Evolutionary conservation across 2,113 vertebrate genomes (phyloP), one percentile per base, ranked within the genome.

Genomic region (cattle (Bos taurus)): DNA sequence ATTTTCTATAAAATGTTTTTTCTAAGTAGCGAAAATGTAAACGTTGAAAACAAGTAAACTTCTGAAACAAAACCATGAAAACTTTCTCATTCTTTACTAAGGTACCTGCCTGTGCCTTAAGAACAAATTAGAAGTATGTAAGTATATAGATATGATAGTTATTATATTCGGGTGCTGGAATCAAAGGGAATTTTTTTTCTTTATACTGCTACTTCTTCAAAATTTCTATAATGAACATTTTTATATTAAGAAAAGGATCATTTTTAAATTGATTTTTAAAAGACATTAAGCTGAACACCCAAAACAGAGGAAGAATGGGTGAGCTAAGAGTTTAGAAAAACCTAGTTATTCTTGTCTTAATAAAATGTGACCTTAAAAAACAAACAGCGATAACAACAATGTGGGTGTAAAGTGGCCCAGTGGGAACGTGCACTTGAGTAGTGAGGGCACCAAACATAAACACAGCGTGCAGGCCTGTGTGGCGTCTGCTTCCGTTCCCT

Each of bases 191-290:
- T 50, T 12, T 84, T 59, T 90, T 96, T 40, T 77, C 17, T 87
- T 89, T 80, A 82, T 43, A 30, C 3, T 88, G 36, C 43, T 92
- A 10, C n/a, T 40, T 25, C 78, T 52, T 43, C 52, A 77, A 64
- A 81, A 43, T 48, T 62, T 82, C 40, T n/a, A 71, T 40, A 77
- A 87, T 64, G 21, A 89, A n/a, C 23, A 88, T 52, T 96, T 92
- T 83, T 54, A 26, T 30, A 78, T 40, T 40, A 40, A 94, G 13
- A 95, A 88, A 80, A 71, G 50, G 23, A 88, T 86, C 50, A 36
- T 83, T 56, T 95, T 88, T 30, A 84, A 90, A 36, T 56, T 86
- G 89, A 25, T 82, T 21, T 57, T 90, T 95, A 87, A 28, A 77
- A 89, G 26, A 84, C 30, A 9, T 19, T 88, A n/a, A 67, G 19